A percentile compares a stretch with the other conserved stretches of the same genome.
phyloP scores from a whole-genome alignment of 2,888 invertebrate genomes.

The Tipula vernalis region DNA sequence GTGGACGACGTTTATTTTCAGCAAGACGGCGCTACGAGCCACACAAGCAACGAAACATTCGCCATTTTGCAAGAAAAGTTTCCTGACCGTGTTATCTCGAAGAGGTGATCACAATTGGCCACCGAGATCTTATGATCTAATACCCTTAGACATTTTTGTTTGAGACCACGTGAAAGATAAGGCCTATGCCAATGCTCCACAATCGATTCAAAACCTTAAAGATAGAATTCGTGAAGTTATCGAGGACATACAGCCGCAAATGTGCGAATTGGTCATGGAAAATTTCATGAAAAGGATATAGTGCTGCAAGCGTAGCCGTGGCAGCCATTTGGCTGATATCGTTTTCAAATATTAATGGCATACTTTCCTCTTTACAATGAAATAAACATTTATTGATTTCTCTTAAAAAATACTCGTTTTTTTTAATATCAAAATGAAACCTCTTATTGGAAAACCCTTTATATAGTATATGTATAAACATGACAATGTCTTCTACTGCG shows the following conservation, averaged over 20 bases:
- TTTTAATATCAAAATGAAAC: no score
- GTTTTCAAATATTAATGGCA: no score
- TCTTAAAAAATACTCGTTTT: no score
- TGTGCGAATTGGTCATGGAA: background rate
- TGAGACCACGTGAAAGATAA: background rate
- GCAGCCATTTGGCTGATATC: no score
- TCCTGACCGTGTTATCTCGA: background rate
- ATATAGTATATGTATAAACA: no score
- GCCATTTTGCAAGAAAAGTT: background rate
- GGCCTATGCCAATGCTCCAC: background rate
- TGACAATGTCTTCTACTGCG: no score
- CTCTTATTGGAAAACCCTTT: no score
- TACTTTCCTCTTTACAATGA: no score
- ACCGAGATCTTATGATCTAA: background rate
- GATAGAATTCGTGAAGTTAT: background rate
- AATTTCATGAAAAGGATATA: no score
- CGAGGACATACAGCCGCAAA: background rate
- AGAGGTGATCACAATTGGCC: background rate
- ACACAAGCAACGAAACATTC: background rate
- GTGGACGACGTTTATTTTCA: constrained; percentile 11
- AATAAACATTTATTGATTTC: no score
- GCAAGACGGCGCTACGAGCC: constrained; percentile 10
- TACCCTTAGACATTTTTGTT: background rate
- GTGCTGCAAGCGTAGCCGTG: no score
- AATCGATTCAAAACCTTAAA: background rate